Conservation (phyloP, 2,797 vertebrate species). For the Champsocephalus esox region DNA sequence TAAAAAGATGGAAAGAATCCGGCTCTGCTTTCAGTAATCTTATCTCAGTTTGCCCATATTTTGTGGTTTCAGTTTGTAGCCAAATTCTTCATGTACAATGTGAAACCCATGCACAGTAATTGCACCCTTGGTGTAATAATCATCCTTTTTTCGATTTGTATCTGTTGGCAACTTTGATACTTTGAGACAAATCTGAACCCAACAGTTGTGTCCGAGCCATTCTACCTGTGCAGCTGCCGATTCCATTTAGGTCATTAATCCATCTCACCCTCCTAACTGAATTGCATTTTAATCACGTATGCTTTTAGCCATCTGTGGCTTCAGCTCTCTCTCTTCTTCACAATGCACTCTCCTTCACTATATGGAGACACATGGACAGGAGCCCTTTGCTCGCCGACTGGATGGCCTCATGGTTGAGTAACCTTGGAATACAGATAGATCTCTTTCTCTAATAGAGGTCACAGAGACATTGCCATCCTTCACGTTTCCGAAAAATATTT, state of each 20-base stretch:
- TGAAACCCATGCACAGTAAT: conserved; percentile 27
- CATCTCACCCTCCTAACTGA: conserved; percentile 71
- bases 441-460: conserved; percentile 66
- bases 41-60: conserved; percentile 47
- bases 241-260: conserved; percentile 73
- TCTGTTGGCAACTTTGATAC: conserved; percentile 12
- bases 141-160: conserved; percentile 16
- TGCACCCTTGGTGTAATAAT: conserved; percentile 35
- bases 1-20: conserved; percentile 64
- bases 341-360: conserved; percentile 60
- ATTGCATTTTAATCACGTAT: conserved; percentile 80
- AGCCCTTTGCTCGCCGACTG: conserved; percentile 40
- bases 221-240: conserved; percentile 70
- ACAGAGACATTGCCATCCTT: conserved; percentile 59
- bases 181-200: conserved; percentile 35
- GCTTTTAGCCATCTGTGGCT: conserved; percentile 79
- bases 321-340: conserved; percentile 59
- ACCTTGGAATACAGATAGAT: conserved; percentile 68
- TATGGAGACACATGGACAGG: conserved; percentile 48
- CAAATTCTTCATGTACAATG: conserved; percentile 25
- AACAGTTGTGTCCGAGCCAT: conserved; percentile 50
- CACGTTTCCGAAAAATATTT: conserved; percentile 29
- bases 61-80: conserved; percentile 39
- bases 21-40: conserved; percentile 34
- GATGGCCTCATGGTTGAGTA: conserved; percentile 47